Percentiles rank a stretch among this genome's conserved stretches.
Conservation (phyloP, 92 coral and sea anemone species). For the Ricordea florida region DNA sequence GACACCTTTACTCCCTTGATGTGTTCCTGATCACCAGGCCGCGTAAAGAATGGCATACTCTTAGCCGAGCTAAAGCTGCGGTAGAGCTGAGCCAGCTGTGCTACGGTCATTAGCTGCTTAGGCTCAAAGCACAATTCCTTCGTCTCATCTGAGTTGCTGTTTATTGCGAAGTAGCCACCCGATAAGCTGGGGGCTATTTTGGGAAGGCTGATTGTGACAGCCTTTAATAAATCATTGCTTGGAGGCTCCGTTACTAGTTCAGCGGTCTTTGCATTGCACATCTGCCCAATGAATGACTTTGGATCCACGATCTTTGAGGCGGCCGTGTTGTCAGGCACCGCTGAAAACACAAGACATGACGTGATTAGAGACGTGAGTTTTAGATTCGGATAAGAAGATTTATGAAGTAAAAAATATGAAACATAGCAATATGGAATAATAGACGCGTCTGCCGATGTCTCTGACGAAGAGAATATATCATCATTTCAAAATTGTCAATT, state of each 20-base stretch:
- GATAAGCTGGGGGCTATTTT: conserved; percentile 35
- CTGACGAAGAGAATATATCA: too few relatives aligned
- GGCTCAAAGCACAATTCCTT: conserved; percentile 75
- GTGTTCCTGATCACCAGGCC: conserved; percentile 47
- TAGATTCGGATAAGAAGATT: too few relatives aligned
- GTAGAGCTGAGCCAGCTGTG: conserved; percentile 59
- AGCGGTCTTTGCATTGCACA: conserved; percentile 54
- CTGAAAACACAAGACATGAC: too few relatives aligned
- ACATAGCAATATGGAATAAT: too few relatives aligned
- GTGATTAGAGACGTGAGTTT: too few relatives aligned
- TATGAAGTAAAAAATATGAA: too few relatives aligned
- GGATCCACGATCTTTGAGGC: conserved; percentile 38
- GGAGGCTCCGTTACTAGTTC: conserved; percentile 35
- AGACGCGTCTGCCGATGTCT: too few relatives aligned
- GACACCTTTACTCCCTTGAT: conserved; percentile 27
- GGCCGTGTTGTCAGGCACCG: conserved; percentile 38
- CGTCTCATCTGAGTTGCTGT: background rate
- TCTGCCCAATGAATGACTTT: conserved; percentile 34
- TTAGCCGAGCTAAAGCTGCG: conserved; percentile 48
- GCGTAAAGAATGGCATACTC: conserved; percentile 30
- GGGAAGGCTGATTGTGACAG: conserved; percentile 23
- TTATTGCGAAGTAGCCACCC: conserved; percentile 69
- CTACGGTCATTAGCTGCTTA: conserved; percentile 51
- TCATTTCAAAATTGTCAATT: too few relatives aligned
- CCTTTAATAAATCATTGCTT: conserved; percentile 25